These are phyloP conservation scores for Phyllopteryx taeniolatus DNA, from an alignment of 2,113 vertebrate genomes.

Conservation along the genomic window DNA sequence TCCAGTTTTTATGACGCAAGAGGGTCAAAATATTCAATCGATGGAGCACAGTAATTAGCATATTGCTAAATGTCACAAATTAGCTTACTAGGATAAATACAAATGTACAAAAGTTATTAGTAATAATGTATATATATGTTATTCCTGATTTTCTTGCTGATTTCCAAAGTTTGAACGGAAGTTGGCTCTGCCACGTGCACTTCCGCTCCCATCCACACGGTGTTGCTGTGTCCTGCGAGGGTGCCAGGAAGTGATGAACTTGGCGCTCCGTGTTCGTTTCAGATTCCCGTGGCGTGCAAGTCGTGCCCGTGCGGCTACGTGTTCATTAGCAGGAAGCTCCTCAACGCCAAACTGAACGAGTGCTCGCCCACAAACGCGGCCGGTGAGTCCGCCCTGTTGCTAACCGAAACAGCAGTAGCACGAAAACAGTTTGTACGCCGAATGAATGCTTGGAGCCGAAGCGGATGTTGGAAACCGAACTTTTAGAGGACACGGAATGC, in stretches of 20 bases:
- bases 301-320: slow-evolving; percentile 95
- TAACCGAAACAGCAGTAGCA: background rate
- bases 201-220: background rate
- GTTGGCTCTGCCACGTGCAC: background rate
- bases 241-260: background rate
- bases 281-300: slow-evolving; percentile 98
- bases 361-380: slow-evolving; percentile 80
- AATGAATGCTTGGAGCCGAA: too few relatives aligned
- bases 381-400: slow-evolving; percentile 32
- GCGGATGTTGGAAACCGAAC: too few relatives aligned
- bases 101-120: background rate
- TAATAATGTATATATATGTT: background rate
- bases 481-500: background rate
- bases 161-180: background rate
- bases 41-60: background rate
- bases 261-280: slow-evolving; percentile 9
- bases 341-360: slow-evolving; percentile 89
- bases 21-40: background rate
- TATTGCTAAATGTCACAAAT: background rate
- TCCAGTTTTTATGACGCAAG: background rate
- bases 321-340: slow-evolving; percentile 96
- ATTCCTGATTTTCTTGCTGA: background rate
- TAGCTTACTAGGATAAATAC: background rate
- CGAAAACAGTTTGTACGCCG: too few relatives aligned
- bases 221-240: background rate